phyloP scores from a whole-genome alignment of 2,113 vertebrate genomes.

The Eonycteris spelaea region DNA sequence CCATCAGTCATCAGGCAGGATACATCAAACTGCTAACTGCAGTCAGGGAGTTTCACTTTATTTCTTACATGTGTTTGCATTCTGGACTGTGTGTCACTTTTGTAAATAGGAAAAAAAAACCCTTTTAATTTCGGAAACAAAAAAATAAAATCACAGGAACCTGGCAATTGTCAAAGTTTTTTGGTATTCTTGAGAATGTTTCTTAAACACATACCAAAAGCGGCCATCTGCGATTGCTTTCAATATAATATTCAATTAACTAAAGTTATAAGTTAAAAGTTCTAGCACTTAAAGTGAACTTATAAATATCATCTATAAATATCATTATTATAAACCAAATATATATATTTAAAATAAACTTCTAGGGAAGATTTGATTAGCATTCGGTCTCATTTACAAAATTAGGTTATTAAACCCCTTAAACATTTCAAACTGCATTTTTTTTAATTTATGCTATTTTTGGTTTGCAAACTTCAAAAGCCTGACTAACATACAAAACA shows the following conservation, averaged over 20 bases:
- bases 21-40: neutral
- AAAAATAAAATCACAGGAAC: neutral
- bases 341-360: neutral
- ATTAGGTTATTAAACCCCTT: neutral
- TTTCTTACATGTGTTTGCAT: neutral
- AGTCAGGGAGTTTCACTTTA: neutral
- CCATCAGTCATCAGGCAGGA: neutral
- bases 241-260: neutral
- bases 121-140: neutral
- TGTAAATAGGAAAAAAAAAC: neutral
- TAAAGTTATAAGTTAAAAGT: constrained; percentile 4
- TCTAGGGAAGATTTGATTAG: neutral
- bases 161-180: neutral
- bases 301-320: neutral
- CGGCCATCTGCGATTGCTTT: neutral
- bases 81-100: neutral
- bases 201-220: neutral
- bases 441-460: neutral
- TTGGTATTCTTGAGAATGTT: neutral
- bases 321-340: neutral
- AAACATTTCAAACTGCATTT: constrained; percentile 15
- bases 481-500: neutral
- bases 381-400: neutral
- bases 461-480: neutral
- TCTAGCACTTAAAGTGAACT: neutral